phyloP scores from a whole-genome alignment of 2,113 vertebrate species.

The Lycocorax pyrrhopterus region DNA sequence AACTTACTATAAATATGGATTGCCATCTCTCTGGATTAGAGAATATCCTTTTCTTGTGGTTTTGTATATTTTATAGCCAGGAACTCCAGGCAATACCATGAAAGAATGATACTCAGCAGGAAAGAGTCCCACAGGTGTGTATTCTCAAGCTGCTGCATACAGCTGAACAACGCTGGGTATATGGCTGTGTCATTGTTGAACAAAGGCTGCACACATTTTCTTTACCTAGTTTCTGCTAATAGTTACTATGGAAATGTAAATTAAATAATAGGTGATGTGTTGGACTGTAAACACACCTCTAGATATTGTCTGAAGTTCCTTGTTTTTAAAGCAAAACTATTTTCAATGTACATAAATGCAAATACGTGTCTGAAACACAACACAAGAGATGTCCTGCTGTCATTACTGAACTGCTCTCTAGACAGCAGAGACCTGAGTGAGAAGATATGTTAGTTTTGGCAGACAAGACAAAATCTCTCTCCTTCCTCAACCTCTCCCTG shows the following conservation, averaged over 20 bases:
- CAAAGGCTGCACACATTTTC: not conserved
- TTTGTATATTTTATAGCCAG: not conserved
- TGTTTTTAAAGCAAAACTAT: not conserved
- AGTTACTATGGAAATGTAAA: constrained; percentile 39
- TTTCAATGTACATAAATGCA: not conserved
- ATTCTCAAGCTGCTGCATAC: not conserved
- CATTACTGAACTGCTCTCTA: not conserved
- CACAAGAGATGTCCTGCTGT: not conserved
- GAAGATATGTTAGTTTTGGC: not conserved
- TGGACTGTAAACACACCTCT: constrained; percentile 25
- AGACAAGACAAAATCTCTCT: not conserved
- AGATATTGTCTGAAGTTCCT: not conserved
- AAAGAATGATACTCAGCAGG: not conserved
- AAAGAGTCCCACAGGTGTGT: not conserved
- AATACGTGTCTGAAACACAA: not conserved
- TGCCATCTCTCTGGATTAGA: not conserved
- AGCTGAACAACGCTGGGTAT: not conserved
- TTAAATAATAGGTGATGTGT: not conserved
- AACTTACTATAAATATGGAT: not conserved
- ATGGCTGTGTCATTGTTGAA: not conserved
- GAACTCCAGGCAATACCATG: not conserved
- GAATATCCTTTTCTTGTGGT: not conserved
- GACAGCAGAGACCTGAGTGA: not conserved
- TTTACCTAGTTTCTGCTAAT: not conserved
- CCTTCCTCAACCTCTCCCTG: not conserved